Evolutionary conservation across 2,113 vertebrate genomes (phyloP).

Genomic region (Xiphophorus maculatus): DNA sequence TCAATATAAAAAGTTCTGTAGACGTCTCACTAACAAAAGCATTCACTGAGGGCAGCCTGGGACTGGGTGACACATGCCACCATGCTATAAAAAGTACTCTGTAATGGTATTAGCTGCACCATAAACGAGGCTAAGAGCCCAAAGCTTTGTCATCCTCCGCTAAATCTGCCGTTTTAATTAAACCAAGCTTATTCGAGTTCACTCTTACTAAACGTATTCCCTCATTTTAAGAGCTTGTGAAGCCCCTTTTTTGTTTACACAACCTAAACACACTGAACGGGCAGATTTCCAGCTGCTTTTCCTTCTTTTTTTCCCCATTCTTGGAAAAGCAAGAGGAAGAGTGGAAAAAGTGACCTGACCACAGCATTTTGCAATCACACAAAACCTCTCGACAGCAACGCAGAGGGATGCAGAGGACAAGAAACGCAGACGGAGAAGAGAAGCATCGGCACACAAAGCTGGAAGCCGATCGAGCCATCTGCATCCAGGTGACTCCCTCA

Average conservation of each 20-base stretch:
- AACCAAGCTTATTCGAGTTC: not conserved
- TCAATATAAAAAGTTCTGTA: not conserved
- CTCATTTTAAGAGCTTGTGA: not conserved
- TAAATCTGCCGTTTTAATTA: not conserved
- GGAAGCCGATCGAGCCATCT: not conserved
- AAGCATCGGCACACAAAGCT: constrained; percentile 11
- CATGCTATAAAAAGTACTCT: not conserved
- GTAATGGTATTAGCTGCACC: not conserved
- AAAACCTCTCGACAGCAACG: not conserved
- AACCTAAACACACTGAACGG: not conserved
- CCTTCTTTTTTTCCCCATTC: too few species aligned
- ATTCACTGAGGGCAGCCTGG: not conserved
- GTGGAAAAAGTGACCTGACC: not conserved
- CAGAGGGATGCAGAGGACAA: too few species aligned
- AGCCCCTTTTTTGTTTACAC: not conserved
- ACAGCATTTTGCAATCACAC: not conserved
- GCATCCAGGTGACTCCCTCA: constrained; percentile 5
- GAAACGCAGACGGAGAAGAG: not conserved
- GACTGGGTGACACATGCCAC: too few species aligned
- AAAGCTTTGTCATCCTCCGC: not conserved
- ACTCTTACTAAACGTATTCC: not conserved
- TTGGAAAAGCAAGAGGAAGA: not conserved
- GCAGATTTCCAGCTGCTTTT: not conserved
- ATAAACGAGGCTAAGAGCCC: not conserved
- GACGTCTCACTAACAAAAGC: not conserved